A percentile compares a stretch with the other conserved stretches of the same genome.
These are phyloP conservation scores for Parnassius glacialis DNA, from an alignment of 2,888 invertebrate species.

Conservation along the genomic window DNA sequence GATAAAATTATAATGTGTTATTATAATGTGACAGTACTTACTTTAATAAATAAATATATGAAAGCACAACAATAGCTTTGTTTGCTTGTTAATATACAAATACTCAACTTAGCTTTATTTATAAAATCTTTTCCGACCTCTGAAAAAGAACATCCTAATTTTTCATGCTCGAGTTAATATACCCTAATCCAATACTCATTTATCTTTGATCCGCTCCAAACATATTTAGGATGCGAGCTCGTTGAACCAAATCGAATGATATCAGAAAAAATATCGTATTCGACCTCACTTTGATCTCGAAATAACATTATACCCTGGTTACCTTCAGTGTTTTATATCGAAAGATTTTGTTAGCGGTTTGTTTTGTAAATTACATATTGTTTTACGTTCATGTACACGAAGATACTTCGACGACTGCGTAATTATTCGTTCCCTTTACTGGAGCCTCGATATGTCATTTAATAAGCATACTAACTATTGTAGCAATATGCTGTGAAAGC, in stretches of 20 bases:
- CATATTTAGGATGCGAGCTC: slow-evolving; percentile 21
- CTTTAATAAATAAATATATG: too few relatives aligned
- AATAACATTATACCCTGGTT: slow-evolving; percentile 3
- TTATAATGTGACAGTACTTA: too few relatives aligned
- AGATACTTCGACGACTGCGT: too few relatives aligned
- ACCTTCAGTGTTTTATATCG: slow-evolving; percentile 1
- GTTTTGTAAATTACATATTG: not conserved
- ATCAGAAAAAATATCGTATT: slow-evolving; percentile 19
- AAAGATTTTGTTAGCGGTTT: not conserved
- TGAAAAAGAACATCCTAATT: slow-evolving; percentile 18
- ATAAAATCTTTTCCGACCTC: slow-evolving; percentile 9
- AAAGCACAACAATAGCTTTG: not conserved
- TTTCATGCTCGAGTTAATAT: slow-evolving; percentile 19
- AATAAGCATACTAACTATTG: too few relatives aligned
- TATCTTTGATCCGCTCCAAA: slow-evolving; percentile 26
- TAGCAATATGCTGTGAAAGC: too few relatives aligned
- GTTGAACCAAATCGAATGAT: slow-evolving; percentile 17
- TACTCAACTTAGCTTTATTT: slow-evolving; percentile 11
- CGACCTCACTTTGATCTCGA: slow-evolving; percentile 16
- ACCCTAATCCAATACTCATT: slow-evolving; percentile 21
- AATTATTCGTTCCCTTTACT: not conserved
- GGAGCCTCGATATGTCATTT: not conserved
- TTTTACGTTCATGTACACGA: not conserved
- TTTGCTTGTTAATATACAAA: slow-evolving; percentile 4
- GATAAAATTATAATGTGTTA: too few relatives aligned